Conservation (phyloP, 1,140 invertebrate genomes). For the Phenacoccus solenopsis region DNA sequence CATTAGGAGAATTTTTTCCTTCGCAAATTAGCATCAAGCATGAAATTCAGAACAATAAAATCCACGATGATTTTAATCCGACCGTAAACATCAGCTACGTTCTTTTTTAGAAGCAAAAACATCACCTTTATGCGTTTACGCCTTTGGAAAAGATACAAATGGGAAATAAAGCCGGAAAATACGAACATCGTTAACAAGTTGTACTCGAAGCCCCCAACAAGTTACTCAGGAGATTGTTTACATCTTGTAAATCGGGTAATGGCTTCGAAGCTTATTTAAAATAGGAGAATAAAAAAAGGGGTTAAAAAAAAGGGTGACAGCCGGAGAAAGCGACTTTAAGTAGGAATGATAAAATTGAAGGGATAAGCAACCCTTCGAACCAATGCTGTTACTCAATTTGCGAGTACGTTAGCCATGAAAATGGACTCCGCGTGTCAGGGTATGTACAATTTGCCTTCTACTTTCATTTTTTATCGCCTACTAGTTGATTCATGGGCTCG, state of each 20-base stretch:
- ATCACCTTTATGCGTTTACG: no score
- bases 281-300: conserved; percentile 9
- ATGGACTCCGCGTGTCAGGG: background rate
- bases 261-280: conserved; percentile 17
- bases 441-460: background rate
- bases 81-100: no score
- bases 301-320: conserved; percentile 12
- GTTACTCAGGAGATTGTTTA: conserved; percentile 5
- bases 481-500: conserved; percentile 4
- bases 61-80: no score
- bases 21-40: no score
- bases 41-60: no score
- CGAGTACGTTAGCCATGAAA: background rate
- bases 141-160: background rate
- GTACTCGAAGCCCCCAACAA: background rate
- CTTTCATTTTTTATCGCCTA: conserved; percentile 4
- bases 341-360: conserved; percentile 10
- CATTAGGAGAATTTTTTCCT: no score
- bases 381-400: conserved; percentile 13
- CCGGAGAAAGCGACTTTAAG: background rate
- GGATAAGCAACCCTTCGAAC: conserved; percentile 11
- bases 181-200: conserved; percentile 12
- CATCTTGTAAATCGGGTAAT: conserved; percentile 15
- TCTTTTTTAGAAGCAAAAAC: no score
- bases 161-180: background rate